These are phyloP conservation scores for Myotis davidii DNA, from an alignment of 2,113 vertebrate species.

Conservation along the genomic window DNA sequence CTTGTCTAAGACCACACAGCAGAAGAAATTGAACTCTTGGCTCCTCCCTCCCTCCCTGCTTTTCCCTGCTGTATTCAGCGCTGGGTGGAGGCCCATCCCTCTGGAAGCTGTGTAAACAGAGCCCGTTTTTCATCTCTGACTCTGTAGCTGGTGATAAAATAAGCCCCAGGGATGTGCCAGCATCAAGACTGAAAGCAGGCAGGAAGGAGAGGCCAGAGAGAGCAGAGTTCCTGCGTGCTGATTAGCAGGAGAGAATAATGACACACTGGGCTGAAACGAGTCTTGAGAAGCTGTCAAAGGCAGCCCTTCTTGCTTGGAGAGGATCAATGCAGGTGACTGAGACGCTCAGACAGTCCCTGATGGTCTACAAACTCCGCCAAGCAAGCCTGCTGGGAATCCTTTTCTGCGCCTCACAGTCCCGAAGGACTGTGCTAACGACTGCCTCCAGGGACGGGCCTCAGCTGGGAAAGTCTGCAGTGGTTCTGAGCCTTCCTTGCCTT, in stretches of 20 bases:
- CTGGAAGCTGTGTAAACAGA: not conserved
- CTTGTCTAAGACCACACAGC: not conserved
- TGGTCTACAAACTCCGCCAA: conserved; percentile 16
- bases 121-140: not conserved
- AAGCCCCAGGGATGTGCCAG: not conserved
- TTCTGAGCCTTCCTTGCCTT: conserved; percentile 46
- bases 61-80: not conserved
- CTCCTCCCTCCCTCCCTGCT: not conserved
- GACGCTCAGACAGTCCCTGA: not conserved
- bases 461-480: not conserved
- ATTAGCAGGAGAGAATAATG: not conserved
- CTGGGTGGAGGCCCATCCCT: not conserved
- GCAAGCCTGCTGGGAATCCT: not conserved
- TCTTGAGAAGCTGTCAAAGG: conserved; percentile 7
- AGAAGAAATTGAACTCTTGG: not conserved
- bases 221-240: not conserved
- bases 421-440: not conserved
- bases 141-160: not conserved
- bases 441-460: not conserved
- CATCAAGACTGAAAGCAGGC: not conserved
- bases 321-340: not conserved
- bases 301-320: not conserved
- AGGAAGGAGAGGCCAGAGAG: not conserved
- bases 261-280: fast-evolving
- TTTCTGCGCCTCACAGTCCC: conserved; percentile 42